Conservation (phyloP, 2,113 vertebrate genomes). For the Paradoxurus hermaphroditus region DNA sequence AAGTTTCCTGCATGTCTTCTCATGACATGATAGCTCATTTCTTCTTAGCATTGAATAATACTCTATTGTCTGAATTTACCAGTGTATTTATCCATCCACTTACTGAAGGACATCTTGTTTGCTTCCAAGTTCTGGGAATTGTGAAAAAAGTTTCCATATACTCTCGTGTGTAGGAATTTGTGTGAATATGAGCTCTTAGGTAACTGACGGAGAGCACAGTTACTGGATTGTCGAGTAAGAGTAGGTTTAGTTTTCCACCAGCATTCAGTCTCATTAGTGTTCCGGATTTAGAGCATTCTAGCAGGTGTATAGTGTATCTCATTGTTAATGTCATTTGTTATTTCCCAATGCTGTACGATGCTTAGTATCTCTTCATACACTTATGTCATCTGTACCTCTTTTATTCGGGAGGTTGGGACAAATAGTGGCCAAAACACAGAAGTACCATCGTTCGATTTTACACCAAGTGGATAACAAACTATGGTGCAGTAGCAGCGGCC, state of each 20-base stretch:
- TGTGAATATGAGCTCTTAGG: not conserved
- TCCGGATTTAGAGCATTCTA: not conserved
- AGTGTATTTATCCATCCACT: not conserved
- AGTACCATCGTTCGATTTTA: not conserved
- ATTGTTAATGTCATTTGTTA: not conserved
- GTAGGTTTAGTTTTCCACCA: not conserved
- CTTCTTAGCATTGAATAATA: not conserved
- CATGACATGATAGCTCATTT: not conserved
- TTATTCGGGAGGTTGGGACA: not conserved
- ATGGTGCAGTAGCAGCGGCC: not conserved
- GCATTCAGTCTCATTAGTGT: not conserved
- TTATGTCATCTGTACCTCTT: not conserved
- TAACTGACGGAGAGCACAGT: not conserved
- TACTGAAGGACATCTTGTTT: not conserved
- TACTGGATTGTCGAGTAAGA: not conserved
- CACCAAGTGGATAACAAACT: not conserved
- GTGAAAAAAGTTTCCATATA: not conserved
- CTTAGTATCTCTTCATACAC: not conserved
- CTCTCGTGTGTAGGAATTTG: not conserved
- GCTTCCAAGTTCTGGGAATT: not conserved
- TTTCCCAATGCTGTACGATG: not conserved
- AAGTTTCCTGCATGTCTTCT: not conserved
- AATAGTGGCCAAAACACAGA: no score
- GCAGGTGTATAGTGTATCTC: not conserved
- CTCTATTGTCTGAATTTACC: not conserved